Conservation (phyloP, 2,113 vertebrate species). For the Phalacrocorax carbo region DNA sequence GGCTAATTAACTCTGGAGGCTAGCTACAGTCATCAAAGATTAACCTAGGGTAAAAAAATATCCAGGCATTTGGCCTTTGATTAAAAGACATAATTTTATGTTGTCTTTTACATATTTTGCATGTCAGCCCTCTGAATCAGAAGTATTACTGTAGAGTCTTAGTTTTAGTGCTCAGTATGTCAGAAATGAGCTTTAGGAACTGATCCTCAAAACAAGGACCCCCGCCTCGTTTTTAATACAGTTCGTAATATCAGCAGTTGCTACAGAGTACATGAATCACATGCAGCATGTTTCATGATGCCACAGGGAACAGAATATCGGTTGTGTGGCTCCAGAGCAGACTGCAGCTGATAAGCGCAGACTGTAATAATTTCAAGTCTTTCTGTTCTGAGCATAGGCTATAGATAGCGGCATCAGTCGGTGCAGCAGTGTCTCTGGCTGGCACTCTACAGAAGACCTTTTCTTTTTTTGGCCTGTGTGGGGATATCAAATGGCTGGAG, state of each 20-base stretch:
- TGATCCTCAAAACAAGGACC: neutral
- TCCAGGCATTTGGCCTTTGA: neutral
- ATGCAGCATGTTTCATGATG: neutral
- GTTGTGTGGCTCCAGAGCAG: neutral
- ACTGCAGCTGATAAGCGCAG: neutral
- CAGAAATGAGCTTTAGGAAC: neutral
- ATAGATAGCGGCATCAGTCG: neutral
- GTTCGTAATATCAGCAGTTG: neutral
- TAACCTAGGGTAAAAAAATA: neutral
- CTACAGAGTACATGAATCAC: neutral
- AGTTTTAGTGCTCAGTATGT: neutral
- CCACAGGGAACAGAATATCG: neutral
- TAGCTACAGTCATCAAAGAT: neutral
- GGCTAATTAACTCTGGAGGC: neutral
- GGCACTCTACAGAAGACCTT: neutral
- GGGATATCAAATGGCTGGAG: neutral
- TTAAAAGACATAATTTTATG: neutral
- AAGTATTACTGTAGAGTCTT: neutral
- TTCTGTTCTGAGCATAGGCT: neutral
- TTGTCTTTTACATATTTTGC: neutral
- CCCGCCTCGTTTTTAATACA: neutral
- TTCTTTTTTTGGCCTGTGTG: neutral
- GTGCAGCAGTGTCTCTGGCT: neutral
- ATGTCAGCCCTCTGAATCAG: neutral
- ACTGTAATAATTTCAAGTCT: neutral